A percentile compares a stretch with the other conserved stretches of the same genome.
Evolutionary conservation across 2,113 vertebrate species (phyloP).

Genomic region (Callopanchax toddi): DNA sequence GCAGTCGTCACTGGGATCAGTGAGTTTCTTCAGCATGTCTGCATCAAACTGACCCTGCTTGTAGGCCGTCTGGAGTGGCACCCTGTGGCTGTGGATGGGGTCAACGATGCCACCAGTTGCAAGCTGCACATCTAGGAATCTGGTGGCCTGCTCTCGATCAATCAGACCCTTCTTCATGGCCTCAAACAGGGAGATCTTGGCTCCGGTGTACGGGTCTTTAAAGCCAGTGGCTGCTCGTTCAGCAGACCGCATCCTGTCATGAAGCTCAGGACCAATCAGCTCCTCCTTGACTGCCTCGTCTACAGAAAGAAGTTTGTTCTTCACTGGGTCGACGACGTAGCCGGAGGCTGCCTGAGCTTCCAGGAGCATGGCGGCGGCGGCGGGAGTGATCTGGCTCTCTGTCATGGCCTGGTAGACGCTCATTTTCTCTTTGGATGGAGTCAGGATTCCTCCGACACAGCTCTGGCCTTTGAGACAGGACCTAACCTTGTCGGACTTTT

Average conservation of each 20-base stretch:
- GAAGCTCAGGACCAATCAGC: constrained; percentile 89
- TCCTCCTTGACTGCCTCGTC: constrained; percentile 90
- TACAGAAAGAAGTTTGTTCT: constrained; percentile 84
- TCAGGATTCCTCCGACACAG: constrained; percentile 84
- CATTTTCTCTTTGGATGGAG: constrained; percentile 87
- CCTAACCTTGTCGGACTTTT: constrained; percentile 81
- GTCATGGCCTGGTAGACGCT: constrained; percentile 90
- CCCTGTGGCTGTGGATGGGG: constrained; percentile 88
- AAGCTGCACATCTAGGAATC: constrained; percentile 92
- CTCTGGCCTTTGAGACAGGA: constrained; percentile 85
- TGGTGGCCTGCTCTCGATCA: constrained; percentile 85
- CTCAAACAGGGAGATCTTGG: constrained; percentile 92
- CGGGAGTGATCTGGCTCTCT: constrained; percentile 83
- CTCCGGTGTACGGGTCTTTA: constrained; percentile 90
- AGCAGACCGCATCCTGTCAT: constrained; percentile 90
- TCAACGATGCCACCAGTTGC: constrained; percentile 93
- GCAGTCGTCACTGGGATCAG: constrained; percentile 82
- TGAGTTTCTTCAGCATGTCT: constrained; percentile 84
- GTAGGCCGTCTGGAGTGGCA: constrained; percentile 87
- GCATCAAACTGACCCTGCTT: constrained; percentile 85
- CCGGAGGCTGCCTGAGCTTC: constrained; percentile 95
- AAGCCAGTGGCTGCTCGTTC: constrained; percentile 93
- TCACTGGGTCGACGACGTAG: constrained; percentile 87
- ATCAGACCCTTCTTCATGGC: constrained; percentile 93
- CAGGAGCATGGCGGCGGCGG: constrained; percentile 84